Evolutionary conservation across 2,797 vertebrate species (phyloP).

Genomic region (Chelon auratus): DNA sequence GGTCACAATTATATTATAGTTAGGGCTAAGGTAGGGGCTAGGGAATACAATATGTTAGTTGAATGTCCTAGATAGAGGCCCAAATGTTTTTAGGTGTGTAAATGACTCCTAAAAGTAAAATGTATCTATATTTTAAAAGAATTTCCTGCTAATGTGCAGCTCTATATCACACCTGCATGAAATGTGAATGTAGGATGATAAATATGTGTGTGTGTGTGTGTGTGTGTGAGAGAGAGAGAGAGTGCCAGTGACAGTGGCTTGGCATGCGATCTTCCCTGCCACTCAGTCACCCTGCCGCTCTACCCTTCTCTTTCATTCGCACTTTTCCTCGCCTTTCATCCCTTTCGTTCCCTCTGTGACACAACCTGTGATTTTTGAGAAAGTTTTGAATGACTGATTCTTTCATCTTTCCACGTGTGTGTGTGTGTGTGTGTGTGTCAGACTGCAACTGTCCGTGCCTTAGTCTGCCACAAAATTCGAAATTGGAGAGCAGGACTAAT

Average conservation of each 20-base stretch:
- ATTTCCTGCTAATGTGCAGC: background rate
- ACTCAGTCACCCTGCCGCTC: slow-evolving; percentile 64
- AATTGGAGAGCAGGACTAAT: background rate
- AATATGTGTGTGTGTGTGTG: slow-evolving; percentile 31
- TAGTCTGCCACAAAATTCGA: slow-evolving; percentile 20
- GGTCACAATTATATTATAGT: too few species aligned
- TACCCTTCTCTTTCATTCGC: slow-evolving; percentile 59
- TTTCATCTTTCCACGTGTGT: slow-evolving; percentile 62
- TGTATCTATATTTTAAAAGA: slow-evolving; percentile 3
- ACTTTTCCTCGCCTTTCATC: slow-evolving; percentile 69
- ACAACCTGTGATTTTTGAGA: slow-evolving; percentile 65
- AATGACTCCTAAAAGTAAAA: slow-evolving; percentile 85
- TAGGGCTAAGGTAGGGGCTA: too few species aligned
- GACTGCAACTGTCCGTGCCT: slow-evolving; percentile 29
- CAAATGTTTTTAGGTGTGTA: slow-evolving; percentile 17
- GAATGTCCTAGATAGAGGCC: too few species aligned
- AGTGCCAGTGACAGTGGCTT: slow-evolving; percentile 68
- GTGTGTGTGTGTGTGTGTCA: slow-evolving; percentile 11
- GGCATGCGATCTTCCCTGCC: slow-evolving; percentile 74
- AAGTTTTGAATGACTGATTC: slow-evolving; percentile 67
- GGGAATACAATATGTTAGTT: too few species aligned
- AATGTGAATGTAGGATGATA: background rate
- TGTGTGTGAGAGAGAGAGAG: slow-evolving; percentile 30
- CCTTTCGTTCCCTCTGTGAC: slow-evolving; percentile 55
- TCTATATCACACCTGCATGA: background rate